Base-by-base conservation (phyloP, 2,888 invertebrate genomes). In the Strigamia transsilvanica region DNA sequence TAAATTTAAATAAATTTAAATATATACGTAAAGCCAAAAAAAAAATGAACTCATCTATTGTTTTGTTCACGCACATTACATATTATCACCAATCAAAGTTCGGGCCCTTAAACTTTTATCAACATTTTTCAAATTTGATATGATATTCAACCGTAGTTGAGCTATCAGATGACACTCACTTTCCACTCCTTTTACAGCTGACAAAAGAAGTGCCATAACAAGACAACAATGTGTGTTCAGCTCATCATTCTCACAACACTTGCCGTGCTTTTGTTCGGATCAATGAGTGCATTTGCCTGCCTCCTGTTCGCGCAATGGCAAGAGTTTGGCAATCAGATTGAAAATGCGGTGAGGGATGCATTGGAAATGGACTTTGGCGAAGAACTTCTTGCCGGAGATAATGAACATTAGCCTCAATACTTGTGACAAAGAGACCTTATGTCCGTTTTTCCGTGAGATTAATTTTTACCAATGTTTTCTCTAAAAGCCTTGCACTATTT, bases 51-150 rank as follows among this genome's bases (percentile, higher is more conserved):
- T 46, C 7, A 46, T 46, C 46, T 46, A 46, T 46, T 46, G n/a
- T 46, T 46, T 46, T 46, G n/a, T 46, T 42, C 15, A 13, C 15
- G 15, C 13, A 46, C 46, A 38, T 38, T 38, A 38, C 38, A 38
- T 38, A 38, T 38, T 7, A 34, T 46, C 46, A 46, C 46, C 46
- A 46, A 46, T 46, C 46, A 46, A 46, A 46, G 46, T 21, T 3
- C 61, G 7, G 21, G 23, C 61, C 61, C 18, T 66, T 66, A 66
- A 66, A 66, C 61, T 66, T 66, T 66, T 66, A 66, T 66, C 21
- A 61, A 61, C 21, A 18, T 61, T 21, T 61, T 21, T 13, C n/a
- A 15, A 66, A 23, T 23, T 66, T 23, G 61, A 46, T n/a, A 13
- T 46, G 46, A 46, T 46, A 13, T 46, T 46, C 46, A 46, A 46